These are phyloP conservation scores for Alaudala cheleensis DNA, from an alignment of 2,113 vertebrate genomes.

Conservation along the genomic window DNA sequence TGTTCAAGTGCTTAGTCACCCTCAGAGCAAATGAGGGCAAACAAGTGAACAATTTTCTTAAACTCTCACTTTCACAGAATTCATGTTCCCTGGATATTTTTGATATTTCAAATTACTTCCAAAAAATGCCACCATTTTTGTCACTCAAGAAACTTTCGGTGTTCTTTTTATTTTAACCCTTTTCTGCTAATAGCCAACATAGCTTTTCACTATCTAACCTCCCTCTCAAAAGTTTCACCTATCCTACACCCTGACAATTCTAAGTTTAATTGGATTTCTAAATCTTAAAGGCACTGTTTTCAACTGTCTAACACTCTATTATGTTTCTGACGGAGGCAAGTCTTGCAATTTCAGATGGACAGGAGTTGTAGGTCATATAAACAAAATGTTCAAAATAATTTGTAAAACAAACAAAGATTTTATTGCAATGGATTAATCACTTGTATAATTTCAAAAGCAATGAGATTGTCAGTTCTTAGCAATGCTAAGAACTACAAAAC, in stretches of 20 bases:
- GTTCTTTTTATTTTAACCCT: neutral
- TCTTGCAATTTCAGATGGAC: neutral
- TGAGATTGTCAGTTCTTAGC: neutral
- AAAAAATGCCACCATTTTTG: neutral
- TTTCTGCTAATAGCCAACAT: neutral
- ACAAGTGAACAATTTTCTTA: neutral
- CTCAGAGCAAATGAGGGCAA: neutral
- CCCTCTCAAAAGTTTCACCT: neutral
- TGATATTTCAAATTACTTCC: neutral
- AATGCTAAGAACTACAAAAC: neutral
- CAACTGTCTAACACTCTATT: neutral
- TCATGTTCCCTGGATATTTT: neutral
- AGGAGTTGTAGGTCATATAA: neutral
- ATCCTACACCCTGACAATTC: neutral
- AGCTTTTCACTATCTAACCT: neutral
- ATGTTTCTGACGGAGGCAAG: neutral
- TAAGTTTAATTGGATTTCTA: neutral
- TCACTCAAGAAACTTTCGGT: neutral
- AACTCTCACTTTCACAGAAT: neutral
- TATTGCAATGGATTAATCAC: neutral
- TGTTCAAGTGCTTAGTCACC: neutral
- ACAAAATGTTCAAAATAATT: neutral
- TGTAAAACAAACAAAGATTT: neutral
- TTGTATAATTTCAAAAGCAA: neutral
- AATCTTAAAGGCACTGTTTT: neutral